Evolutionary conservation across 2,113 vertebrate genomes (phyloP), one percentile per base, ranked within the genome.

Genomic region (Agelaius phoeniceus): DNA sequence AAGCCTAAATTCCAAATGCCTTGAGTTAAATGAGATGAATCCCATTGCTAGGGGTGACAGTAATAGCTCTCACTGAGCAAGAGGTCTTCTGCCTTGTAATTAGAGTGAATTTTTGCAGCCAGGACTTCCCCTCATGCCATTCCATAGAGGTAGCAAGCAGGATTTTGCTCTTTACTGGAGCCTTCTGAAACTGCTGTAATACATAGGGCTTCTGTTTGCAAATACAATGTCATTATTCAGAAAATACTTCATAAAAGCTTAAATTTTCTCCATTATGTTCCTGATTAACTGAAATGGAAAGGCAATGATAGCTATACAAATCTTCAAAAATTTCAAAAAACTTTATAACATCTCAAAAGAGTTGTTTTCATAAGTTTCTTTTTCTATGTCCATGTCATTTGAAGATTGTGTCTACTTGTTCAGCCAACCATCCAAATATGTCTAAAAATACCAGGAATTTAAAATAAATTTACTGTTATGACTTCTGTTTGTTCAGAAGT

Each of bases 11-110:
- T 92, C 89, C 6, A 0, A 65, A 71, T 86, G 33, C 57, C n/a
- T 81, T 2, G 0, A 51, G 48, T 84, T 65, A 90, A 90, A 73
- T 67, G 57, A 75, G 86, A 84, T 81, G 39, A 91, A 90, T 92
- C 76, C 17, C 39, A 67, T 77, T 52, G 46, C 68, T 84, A 57
- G 84, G 8, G 35, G 33, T 92, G 71, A 71, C 63, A 86, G 67
- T 67, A 80, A 80, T 5, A 54, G 46, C 27, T 91, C 28, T 73
- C 58, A 37, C 22, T 74, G 57, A 65, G 39, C 1, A 1, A 75
- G 44, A 68, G 17, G 19, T 85, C 55, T 24, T 62, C 52, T 89
- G 9, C 87, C 84, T 76, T 91, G 69, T 96, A 91, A 96, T 94
- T 91, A 95, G 22, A n/a, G 31, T 59, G 30, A 76, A 8, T 76